Percentiles rank a stretch among this genome's conserved stretches.
Conservation (phyloP, 2,797 vertebrate species). For the Propithecus perrieri region DNA sequence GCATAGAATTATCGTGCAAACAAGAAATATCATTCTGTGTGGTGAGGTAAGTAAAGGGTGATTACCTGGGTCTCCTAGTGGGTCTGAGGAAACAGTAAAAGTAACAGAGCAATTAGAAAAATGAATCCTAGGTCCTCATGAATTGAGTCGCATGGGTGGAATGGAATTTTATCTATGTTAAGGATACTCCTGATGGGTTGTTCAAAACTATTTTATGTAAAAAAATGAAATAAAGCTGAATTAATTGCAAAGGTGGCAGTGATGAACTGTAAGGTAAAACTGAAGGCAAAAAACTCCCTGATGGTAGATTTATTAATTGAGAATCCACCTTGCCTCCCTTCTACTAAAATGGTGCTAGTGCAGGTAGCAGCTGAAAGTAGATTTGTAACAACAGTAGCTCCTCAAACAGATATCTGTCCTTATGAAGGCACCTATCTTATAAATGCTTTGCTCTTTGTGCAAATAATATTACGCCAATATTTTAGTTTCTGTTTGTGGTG, state of each 20-base stretch:
- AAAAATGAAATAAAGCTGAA: background rate
- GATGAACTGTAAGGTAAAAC: background rate
- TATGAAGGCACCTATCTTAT: background rate
- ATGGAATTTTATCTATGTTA: background rate
- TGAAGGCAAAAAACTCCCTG: background rate
- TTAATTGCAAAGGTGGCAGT: background rate
- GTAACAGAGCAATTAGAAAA: background rate
- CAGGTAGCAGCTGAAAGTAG: background rate
- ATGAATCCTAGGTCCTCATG: background rate
- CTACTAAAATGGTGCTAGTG: background rate
- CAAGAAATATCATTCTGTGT: background rate
- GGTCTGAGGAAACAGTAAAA: background rate
- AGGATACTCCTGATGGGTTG: background rate
- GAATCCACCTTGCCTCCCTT: background rate
- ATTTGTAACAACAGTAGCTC: background rate
- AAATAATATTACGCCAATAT: background rate
- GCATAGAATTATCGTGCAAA: background rate
- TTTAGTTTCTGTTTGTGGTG: background rate
- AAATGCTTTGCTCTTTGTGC: background rate
- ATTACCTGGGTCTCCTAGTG: background rate
- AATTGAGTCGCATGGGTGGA: background rate
- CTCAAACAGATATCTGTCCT: background rate
- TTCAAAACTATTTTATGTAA: background rate
- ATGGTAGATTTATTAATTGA: background rate
- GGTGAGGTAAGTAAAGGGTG: background rate